phyloP scores from a whole-genome alignment of 2,888 invertebrate genomes.

The Urechis unicinctus region DNA sequence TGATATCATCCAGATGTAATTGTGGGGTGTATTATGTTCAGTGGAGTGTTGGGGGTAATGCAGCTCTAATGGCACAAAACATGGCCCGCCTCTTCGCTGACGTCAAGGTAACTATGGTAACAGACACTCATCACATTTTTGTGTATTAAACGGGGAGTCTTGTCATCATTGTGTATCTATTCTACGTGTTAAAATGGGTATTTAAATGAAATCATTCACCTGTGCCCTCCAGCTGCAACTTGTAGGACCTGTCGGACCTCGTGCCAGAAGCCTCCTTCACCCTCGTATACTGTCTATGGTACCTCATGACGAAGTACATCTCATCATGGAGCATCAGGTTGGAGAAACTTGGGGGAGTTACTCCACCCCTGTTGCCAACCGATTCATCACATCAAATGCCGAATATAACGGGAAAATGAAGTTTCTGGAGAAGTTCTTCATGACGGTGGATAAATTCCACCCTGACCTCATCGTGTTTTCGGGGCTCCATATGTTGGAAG shows the following conservation, averaged over 20 bases:
- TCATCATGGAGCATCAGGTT: constrained; percentile 52
- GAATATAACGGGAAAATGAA: constrained; percentile 40
- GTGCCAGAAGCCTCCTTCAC: constrained; percentile 45
- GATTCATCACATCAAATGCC: constrained; percentile 53
- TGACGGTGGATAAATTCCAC: constrained; percentile 34
- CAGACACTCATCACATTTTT: too few relatives aligned
- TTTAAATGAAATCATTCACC: not conserved
- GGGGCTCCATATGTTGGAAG: constrained; percentile 51
- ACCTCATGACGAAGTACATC: constrained; percentile 51
- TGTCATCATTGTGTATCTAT: too few relatives aligned
- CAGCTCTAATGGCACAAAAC: constrained; percentile 52
- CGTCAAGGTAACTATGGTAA: constrained; percentile 33
- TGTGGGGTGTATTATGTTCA: too few relatives aligned
- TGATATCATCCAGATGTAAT: too few relatives aligned
- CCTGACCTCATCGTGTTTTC: constrained; percentile 51
- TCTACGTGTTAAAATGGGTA: too few relatives aligned
- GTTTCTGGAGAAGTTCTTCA: constrained; percentile 49
- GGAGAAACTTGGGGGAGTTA: constrained; percentile 48
- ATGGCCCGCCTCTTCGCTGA: constrained; percentile 48
- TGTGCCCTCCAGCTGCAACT: constrained; percentile 42
- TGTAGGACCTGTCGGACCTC: constrained; percentile 53
- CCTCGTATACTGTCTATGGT: constrained; percentile 36
- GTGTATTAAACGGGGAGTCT: too few relatives aligned
- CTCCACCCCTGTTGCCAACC: constrained; percentile 47
- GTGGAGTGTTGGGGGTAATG: constrained; percentile 53